Conservation (phyloP, 2,888 invertebrate genomes). For the Chrysolina haemoptera region DNA sequence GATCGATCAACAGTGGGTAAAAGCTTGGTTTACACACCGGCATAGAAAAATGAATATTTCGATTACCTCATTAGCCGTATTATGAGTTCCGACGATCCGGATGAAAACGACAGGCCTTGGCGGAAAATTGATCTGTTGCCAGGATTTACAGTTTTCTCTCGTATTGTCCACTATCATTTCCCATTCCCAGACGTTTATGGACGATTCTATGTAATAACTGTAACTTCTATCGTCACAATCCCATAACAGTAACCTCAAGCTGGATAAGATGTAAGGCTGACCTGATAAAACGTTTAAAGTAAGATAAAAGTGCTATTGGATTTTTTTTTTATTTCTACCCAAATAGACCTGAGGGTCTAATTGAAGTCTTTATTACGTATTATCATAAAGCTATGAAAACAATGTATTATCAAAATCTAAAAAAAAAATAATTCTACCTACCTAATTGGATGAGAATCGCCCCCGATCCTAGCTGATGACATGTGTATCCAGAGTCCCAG, state of each 20-base stretch:
- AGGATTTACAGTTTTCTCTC: constrained; percentile 89
- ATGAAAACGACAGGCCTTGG: constrained; percentile 93
- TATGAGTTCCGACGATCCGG: constrained; percentile 95
- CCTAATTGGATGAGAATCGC: constrained; percentile 95
- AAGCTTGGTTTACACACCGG: too few relatives aligned
- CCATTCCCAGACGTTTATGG: constrained; percentile 94
- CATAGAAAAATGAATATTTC: not conserved
- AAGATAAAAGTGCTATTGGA: too few relatives aligned
- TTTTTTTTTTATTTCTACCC: too few relatives aligned
- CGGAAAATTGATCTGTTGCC: constrained; percentile 93
- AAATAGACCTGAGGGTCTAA: too few relatives aligned
- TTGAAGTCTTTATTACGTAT: too few relatives aligned
- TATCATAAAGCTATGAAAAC: too few relatives aligned
- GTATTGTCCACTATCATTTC: constrained; percentile 91
- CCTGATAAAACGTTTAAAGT: constrained; percentile 62
- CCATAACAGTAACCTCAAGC: constrained; percentile 94
- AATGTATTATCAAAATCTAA: too few relatives aligned
- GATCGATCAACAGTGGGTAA: too few relatives aligned
- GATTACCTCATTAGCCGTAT: constrained; percentile 95
- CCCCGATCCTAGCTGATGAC: constrained; percentile 95
- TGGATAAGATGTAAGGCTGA: constrained; percentile 94
- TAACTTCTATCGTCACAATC: constrained; percentile 97
- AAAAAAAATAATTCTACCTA: constrained; percentile 37
- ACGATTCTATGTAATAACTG: constrained; percentile 96
- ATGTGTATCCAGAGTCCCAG: constrained; percentile 99